Percentiles rank a stretch among this genome's conserved stretches.
Evolutionary conservation across 2,797 vertebrate genomes (phyloP).

Genomic region (Lepilemur septentrionalis): DNA sequence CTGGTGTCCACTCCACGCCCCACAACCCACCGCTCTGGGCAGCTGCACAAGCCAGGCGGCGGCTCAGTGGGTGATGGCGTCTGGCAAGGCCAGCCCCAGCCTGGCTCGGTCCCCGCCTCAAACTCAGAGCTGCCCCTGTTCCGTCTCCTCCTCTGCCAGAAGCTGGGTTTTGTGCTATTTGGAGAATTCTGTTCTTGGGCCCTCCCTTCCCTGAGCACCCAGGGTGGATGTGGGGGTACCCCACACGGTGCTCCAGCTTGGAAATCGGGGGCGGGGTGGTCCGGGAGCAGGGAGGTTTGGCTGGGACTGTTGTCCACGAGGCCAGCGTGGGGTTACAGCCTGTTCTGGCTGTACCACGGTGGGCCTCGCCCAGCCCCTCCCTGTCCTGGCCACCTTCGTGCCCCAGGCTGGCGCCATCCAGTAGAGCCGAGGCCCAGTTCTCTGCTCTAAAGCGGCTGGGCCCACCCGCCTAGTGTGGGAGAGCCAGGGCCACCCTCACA

Average conservation of each 20-base stretch:
- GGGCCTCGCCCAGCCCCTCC: too few relatives aligned
- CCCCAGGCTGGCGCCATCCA: background rate
- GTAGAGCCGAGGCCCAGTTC: background rate
- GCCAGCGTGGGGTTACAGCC: accelerated
- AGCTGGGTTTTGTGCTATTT: background rate
- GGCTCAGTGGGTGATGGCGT: background rate
- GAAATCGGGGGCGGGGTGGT: background rate
- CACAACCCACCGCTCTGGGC: background rate
- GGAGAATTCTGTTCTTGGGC: background rate
- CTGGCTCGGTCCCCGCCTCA: accelerated
- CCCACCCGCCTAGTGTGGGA: accelerated
- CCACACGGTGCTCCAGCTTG: accelerated
- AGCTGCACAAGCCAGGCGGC: too few relatives aligned
- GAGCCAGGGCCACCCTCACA: accelerated
- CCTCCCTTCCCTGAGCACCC: too few relatives aligned
- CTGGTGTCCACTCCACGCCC: background rate
- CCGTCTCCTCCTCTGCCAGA: background rate
- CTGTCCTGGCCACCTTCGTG: background rate
- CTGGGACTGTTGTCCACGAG: background rate
- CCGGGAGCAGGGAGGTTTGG: too few relatives aligned
- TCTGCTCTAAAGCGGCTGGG: accelerated
- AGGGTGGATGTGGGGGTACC: background rate
- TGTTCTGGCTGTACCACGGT: background rate
- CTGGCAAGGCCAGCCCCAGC: accelerated
- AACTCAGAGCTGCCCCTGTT: background rate